Conservation (phyloP, 1,140 invertebrate genomes). For the Drosophila sturtevanti region DNA sequence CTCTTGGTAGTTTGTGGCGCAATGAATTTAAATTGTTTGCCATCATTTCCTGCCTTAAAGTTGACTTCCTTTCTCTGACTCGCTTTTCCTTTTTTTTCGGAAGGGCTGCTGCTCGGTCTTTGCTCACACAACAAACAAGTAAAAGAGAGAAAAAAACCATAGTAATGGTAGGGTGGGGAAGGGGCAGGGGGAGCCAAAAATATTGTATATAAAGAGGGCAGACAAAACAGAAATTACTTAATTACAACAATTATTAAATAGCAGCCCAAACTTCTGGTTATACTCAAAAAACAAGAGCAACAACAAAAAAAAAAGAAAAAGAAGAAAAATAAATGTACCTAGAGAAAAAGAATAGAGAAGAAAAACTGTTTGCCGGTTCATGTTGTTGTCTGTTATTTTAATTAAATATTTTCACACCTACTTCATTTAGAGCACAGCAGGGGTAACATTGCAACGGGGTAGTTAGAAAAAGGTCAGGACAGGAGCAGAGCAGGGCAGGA, state of each 20-base stretch:
- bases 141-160: background rate
- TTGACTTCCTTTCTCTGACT: constrained; percentile 52
- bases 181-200: background rate
- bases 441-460: no score
- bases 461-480: no score
- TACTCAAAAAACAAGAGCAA: background rate
- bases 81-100: background rate
- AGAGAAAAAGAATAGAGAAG: constrained; percentile 4
- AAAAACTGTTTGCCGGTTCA: constrained; percentile 24
- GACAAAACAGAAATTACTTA: constrained; percentile 71
- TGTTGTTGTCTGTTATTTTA: constrained; percentile 75
- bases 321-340: background rate
- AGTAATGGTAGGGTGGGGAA: no score
- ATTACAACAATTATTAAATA: constrained; percentile 81
- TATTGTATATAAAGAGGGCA: constrained; percentile 3
- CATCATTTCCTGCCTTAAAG: constrained; percentile 71
- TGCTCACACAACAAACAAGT: constrained; percentile 5
- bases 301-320: constrained; percentile 7
- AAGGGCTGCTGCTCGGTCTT: constrained; percentile 1
- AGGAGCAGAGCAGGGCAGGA: background rate
- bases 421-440: constrained; percentile 43
- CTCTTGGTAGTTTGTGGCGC: constrained; percentile 74
- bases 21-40: constrained; percentile 81
- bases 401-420: constrained; percentile 82
- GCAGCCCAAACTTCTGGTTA: constrained; percentile 51